Evolutionary conservation across 2,888 invertebrate species (phyloP).

Genomic region (Temnothorax rugatulus): DNA sequence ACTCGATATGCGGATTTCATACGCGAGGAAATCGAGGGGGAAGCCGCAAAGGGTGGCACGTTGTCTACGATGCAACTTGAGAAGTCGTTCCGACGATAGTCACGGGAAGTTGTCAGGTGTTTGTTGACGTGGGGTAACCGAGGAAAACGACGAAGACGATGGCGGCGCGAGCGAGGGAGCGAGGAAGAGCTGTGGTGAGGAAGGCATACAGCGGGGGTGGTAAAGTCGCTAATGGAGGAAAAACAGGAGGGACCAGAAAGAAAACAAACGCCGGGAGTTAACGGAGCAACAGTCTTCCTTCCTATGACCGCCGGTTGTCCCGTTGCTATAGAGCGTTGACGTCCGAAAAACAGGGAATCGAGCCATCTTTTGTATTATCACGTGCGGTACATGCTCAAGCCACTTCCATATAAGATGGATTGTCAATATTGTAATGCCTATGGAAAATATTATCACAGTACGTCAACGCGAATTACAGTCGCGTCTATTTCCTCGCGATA

Average conservation of each 20-base stretch:
- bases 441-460: constrained; percentile 28
- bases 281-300: constrained; percentile 52
- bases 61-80: constrained; percentile 35
- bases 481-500: not conserved
- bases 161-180: constrained; percentile 6
- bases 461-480: not conserved
- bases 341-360: constrained; percentile 26
- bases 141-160: constrained; percentile 59
- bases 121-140: constrained; percentile 74
- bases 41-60: constrained; percentile 36
- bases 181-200: constrained; percentile 1
- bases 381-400: not conserved
- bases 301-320: not conserved
- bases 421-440: constrained; percentile 18
- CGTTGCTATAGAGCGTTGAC: constrained; percentile 15
- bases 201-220: constrained; percentile 53
- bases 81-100: constrained; percentile 57
- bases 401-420: constrained; percentile 13
- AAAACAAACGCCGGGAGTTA: constrained; percentile 77
- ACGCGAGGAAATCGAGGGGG: constrained; percentile 26
- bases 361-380: constrained; percentile 1
- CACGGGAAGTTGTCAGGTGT: constrained; percentile 76
- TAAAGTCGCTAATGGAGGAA: constrained; percentile 79
- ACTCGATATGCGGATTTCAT: constrained; percentile 50
- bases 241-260: constrained; percentile 78